Base-by-base conservation (phyloP, 2,113 vertebrate genomes). In the Lasiurus cinereus region DNA sequence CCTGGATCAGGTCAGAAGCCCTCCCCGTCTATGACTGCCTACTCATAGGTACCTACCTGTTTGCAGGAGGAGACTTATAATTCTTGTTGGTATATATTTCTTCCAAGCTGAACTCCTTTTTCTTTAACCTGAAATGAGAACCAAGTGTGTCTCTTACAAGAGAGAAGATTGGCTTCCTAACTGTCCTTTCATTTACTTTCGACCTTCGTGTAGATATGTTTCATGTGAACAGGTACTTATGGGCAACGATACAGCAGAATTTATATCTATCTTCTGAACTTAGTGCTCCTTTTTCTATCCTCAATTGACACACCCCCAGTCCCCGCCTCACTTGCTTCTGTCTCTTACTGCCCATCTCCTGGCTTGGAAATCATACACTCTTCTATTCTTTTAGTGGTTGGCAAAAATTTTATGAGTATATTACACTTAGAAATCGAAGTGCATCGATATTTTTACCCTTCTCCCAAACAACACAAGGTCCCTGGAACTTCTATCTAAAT, bases 61-160 rank as follows among this genome's bases (percentile, higher is more conserved):
- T 99, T 83, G 98, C 97, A 88, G 99, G 98, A 88, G 99, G 99
- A 43, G 99, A 99, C 78, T 98, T 99, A 91, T 99, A 99, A 97
- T 99, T 99, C 98, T 99, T 99, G 98, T 99, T 99, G 89, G 99
- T 99, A 96, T 99, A 99, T 96, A 99, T 99, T 98, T 99, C 99
- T 98, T 99, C 99, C 97, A 99, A 98, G 97, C 99, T 99, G 97
- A 99, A 99, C 96, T 99, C 99, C 94, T 99, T 99, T 98, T 99
- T 99, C 98, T 99, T 99, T 96, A 99, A 97, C 97, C 99, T 99
- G 95, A 87, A 97, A 98, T 83, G 13, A 94, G 18, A 97, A 86
- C n/a, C 46, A 97, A 93, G 96, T n/a, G 59, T 62, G 59, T 27
- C 18, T 88, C 48, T 62, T 64, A n/a, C 59, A 29, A 86, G 27